Conservation (phyloP, 2,113 vertebrate species). For the Oceanodroma tethys region DNA sequence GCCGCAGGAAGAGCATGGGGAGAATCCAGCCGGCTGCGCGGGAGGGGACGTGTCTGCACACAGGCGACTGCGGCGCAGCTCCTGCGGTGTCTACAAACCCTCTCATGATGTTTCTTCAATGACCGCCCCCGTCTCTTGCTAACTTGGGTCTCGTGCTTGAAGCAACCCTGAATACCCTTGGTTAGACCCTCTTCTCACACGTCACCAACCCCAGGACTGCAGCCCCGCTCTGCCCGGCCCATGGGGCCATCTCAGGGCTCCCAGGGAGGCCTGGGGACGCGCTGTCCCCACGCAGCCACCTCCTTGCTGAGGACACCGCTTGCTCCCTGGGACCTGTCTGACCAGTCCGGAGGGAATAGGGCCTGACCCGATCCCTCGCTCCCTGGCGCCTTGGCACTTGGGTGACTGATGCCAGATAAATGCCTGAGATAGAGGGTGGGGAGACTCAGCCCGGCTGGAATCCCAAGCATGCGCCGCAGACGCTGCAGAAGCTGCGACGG, state of each 20-base stretch:
- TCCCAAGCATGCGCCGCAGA: slow-evolving; percentile 10
- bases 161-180: neutral
- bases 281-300: neutral
- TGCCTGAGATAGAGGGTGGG: slow-evolving; percentile 55
- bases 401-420: slow-evolving; percentile 62
- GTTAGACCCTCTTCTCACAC: rapidly evolving
- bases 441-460: neutral
- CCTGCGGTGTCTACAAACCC: neutral
- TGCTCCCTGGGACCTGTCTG: neutral
- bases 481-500: neutral
- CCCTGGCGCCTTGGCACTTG: slow-evolving; percentile 23
- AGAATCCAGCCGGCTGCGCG: rapidly evolving
- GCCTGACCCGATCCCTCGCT: neutral
- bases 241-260: neutral
- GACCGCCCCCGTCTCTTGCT: rapidly evolving
- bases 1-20: neutral
- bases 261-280: neutral
- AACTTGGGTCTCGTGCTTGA: neutral
- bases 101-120: rapidly evolving
- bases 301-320: neutral
- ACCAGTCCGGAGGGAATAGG: neutral
- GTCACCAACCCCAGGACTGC: neutral
- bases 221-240: neutral
- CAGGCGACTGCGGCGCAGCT: neutral
- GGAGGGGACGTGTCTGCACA: neutral